Evolutionary conservation across 2,888 invertebrate genomes (phyloP), one percentile per base, ranked within the genome.

Genomic region (Carpatolechia fugitivella): DNA sequence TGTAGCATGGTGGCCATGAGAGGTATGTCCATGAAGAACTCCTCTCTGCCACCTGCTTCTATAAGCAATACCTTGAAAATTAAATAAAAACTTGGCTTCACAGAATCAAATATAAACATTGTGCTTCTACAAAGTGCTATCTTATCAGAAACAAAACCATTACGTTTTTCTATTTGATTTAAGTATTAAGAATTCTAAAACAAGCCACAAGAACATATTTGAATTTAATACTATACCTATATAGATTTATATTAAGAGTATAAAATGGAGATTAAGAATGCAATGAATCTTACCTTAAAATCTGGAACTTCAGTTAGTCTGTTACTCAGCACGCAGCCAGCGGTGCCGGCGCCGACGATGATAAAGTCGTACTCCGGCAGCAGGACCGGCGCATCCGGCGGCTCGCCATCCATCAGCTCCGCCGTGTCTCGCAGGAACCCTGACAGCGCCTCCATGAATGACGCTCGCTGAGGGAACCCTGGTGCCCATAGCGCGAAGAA

Each of bases 1-100:
- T 91, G 90, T 47, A 91, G 71, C 67, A 84, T 66, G 38, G 85
- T 84, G n/a, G 89, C 85, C 53, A 86, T 53, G 1, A 86, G 68
- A 0, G 90, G 91, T 8, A 90, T 76, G 63, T 90, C 88, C 83
- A 86, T 88, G 57, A 83, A 68, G 54, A 78, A 64, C 60, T 80
- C 80, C 63, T 90, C 88, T 24, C 80, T 78, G 11, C 82, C 84
- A 0, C 81, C 80, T 1, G 79, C 80, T 56, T 81, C 80, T 58
- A 81, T 64, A 14, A 80, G 68, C 16, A 80, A 61, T 13, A 80
- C 77, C 79, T 79, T 65, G 1, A 56, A 33, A 13, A 36, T 20
- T 10, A 7, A 11, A 36, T 14, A 1, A 36, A 13, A 35, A 35
- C n/a, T n/a, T n/a, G 13, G 1, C 35, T 35, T 35, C 13, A 13